A percentile compares a stretch with the other conserved stretches of the same genome.
phyloP scores from a whole-genome alignment of 2,113 vertebrate species.

The Lynx canadensis region DNA sequence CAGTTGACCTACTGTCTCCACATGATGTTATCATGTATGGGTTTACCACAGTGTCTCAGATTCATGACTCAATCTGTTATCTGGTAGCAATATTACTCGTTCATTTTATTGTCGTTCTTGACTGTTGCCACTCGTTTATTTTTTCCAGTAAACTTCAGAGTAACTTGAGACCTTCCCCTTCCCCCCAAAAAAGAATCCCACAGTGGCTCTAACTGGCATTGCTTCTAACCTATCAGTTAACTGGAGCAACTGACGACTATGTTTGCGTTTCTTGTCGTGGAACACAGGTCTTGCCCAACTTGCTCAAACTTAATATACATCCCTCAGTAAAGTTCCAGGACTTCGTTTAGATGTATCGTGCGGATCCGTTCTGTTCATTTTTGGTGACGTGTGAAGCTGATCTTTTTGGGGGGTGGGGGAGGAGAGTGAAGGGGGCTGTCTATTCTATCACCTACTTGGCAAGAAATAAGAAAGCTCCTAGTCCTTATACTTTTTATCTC shows the following conservation, averaged over 20 bases:
- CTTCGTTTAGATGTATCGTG: too few species aligned
- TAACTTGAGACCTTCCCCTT: background rate
- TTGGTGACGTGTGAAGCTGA: background rate
- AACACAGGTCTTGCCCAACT: background rate
- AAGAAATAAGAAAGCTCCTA: background rate
- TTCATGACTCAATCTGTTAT: fast-evolving
- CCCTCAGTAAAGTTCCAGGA: background rate
- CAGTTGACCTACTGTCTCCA: fast-evolving
- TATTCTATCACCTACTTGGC: background rate
- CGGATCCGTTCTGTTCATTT: background rate
- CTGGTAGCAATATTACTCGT: background rate
- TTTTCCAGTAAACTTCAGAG: background rate
- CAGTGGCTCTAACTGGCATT: background rate
- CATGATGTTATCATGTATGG: fast-evolving
- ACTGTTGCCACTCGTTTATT: background rate
- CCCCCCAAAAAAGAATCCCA: background rate
- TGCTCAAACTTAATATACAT: background rate
- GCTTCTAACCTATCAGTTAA: background rate
- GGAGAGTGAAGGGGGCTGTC: too few species aligned
- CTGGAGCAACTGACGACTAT: background rate
- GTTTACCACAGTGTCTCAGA: fast-evolving
- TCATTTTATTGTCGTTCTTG: background rate
- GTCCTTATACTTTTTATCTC: background rate
- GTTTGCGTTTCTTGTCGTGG: background rate
- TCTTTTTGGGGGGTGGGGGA: background rate